Base-by-base conservation (phyloP, 30 jellyfish, hydroid and myxozoan species). In the Cassiopea andromeda region DNA sequence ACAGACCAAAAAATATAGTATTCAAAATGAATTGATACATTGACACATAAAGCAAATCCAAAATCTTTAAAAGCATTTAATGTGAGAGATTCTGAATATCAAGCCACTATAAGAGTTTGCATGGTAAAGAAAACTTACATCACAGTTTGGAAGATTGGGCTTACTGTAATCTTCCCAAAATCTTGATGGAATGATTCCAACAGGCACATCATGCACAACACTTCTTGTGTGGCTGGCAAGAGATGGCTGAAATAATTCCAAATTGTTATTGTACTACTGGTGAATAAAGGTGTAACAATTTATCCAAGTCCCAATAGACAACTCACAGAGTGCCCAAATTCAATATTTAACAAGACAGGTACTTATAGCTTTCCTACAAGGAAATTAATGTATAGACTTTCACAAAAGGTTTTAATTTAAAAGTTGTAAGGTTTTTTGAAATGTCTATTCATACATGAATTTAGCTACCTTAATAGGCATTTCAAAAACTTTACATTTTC, bases 131-230 rank as follows among this genome's bases (percentile, higher is more conserved):
- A 17, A 19, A 27, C 97, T 80, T 77, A 95, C 99, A 76, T 95
- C 98, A 75, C 84, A 90, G 14, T 72, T 72, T 50, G 97, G 94
- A 79, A 95, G 89, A 8, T 68, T 43, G 2, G 99, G 99, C 61
- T 87, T 80, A 67, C 75, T 92, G 66, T 87, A 96, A 72, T 92
- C 97, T 48, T 92, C 99, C 99, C 99, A 96, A 60, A 89, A 92
- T 43, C 97, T 78, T 48, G 98, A 85, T 19, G 99, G 99, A 44
- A 96, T 92, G 48, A 96, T 83, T 9, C 94, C 94, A 60, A 96
- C 98, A 16, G 99, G 99, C 18, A 96, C 97, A 77, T 96, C 97
- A 72, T 96, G 99, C 72, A 89, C 96, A 38, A 96, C 97, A 82
- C 79, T 82, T 78, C 98, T 93, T 66, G 98, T 72, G 91, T 96